These are phyloP conservation scores for Antennarius maculatus DNA, from an alignment of 2,797 vertebrate genomes.

Conservation along the genomic window DNA sequence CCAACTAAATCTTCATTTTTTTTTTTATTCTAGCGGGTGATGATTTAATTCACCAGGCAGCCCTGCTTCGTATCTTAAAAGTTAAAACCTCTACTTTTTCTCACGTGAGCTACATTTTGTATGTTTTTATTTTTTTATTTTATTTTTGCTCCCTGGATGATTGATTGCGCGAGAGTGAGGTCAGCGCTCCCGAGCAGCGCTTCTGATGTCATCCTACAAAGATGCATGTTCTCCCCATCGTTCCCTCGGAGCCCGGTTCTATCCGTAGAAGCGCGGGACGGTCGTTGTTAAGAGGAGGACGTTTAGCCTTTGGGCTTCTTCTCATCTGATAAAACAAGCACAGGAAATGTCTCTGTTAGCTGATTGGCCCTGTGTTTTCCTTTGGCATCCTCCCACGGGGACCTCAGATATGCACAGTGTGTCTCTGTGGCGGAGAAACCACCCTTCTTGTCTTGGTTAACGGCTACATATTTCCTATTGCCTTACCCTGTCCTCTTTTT, in stretches of 20 bases:
- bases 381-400: conserved; percentile 65
- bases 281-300: conserved; percentile 49
- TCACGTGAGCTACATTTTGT: conserved; percentile 50
- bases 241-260: conserved; percentile 36
- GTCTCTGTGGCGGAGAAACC: conserved; percentile 58
- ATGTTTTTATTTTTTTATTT: conserved; percentile 7
- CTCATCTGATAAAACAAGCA: conserved; percentile 83
- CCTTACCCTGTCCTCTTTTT: conserved; percentile 37
- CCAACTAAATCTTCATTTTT: conserved; percentile 36
- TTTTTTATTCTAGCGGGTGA: conserved; percentile 44
- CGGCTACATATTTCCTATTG: conserved; percentile 37
- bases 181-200: conserved; percentile 61
- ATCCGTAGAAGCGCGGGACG: conserved; percentile 51
- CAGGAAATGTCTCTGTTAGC: conserved; percentile 83
- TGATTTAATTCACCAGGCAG: conserved; percentile 60
- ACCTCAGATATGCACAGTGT: conserved; percentile 66
- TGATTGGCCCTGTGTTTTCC: conserved; percentile 77
- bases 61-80: conserved; percentile 63
- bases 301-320: conserved; percentile 71
- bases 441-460: conserved; percentile 40
- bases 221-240: conserved; percentile 64
- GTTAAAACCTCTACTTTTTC: conserved; percentile 56
- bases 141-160: conserved; percentile 45
- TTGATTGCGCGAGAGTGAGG: conserved; percentile 74
- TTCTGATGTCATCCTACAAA: conserved; percentile 76